These are phyloP conservation scores for Pelecanus crispus DNA, from an alignment of 2,113 vertebrate species.

Conservation along the genomic window DNA sequence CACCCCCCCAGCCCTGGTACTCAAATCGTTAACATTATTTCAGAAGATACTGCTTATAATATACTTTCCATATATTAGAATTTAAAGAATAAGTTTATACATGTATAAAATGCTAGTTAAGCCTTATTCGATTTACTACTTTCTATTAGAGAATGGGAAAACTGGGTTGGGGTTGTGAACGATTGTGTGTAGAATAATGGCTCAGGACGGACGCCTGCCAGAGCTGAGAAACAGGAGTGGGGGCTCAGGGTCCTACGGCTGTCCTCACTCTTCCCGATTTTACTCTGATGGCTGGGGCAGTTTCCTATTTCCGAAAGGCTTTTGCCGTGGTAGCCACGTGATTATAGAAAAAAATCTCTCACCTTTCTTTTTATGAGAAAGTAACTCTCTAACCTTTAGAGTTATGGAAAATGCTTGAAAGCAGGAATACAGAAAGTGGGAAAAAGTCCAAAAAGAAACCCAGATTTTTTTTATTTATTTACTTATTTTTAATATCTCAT, in stretches of 20 bases:
- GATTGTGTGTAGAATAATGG: not conserved
- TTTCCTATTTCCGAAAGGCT: not conserved
- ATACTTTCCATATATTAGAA: not conserved
- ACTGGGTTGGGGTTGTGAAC: not conserved
- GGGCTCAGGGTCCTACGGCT: not conserved
- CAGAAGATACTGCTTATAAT: not conserved
- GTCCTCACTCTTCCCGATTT: not conserved
- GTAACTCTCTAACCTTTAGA: not conserved
- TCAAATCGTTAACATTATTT: conserved; percentile 1
- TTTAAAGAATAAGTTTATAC: conserved; percentile 12
- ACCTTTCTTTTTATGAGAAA: not conserved
- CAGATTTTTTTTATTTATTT: no score
- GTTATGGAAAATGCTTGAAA: not conserved
- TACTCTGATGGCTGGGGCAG: not conserved
- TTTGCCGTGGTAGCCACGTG: accelerated
- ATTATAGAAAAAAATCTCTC: not conserved
- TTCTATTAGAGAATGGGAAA: not conserved
- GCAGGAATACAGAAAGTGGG: not conserved
- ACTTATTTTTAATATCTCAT: not conserved
- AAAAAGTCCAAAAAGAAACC: not conserved
- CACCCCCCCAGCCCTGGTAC: accelerated
- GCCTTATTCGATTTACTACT: not conserved
- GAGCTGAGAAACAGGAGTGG: not conserved
- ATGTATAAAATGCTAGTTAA: conserved; percentile 11
- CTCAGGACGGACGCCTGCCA: accelerated